Evolutionary conservation across 2,797 vertebrate species (phyloP).

Genomic region (Loriculus beryllinus): DNA sequence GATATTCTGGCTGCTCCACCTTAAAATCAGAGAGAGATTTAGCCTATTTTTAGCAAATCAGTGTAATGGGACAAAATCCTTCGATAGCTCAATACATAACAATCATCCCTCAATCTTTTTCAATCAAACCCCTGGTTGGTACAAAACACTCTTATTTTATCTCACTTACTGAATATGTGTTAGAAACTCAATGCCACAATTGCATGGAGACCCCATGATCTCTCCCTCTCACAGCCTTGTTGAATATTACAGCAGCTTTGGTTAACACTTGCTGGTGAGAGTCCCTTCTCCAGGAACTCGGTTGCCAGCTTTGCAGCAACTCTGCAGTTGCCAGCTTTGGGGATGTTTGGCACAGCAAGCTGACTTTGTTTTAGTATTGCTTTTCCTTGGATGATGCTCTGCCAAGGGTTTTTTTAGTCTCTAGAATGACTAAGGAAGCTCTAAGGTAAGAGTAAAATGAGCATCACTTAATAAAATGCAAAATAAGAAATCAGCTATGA

Average conservation of each 20-base stretch:
- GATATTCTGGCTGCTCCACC: slow-evolving; percentile 17
- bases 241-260: not conserved
- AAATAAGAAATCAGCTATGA: not conserved
- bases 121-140: not conserved
- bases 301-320: not conserved
- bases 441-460: not conserved
- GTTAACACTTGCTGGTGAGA: not conserved
- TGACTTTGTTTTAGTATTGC: not conserved
- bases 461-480: not conserved
- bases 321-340: not conserved
- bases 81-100: not conserved
- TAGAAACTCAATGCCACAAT: not conserved
- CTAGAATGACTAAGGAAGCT: not conserved
- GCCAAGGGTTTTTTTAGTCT: not conserved
- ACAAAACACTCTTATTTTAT: not conserved
- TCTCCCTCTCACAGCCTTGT: not conserved
- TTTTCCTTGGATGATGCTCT: not conserved
- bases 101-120: not conserved
- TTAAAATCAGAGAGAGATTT: not conserved
- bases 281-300: not conserved
- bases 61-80: not conserved
- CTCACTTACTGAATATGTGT: not conserved
- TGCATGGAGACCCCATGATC: not conserved
- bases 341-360: not conserved
- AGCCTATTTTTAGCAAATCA: slow-evolving; percentile 26